phyloP scores from a whole-genome alignment of 2,113 vertebrate genomes.

The Pseudorectes ferrugineus region DNA sequence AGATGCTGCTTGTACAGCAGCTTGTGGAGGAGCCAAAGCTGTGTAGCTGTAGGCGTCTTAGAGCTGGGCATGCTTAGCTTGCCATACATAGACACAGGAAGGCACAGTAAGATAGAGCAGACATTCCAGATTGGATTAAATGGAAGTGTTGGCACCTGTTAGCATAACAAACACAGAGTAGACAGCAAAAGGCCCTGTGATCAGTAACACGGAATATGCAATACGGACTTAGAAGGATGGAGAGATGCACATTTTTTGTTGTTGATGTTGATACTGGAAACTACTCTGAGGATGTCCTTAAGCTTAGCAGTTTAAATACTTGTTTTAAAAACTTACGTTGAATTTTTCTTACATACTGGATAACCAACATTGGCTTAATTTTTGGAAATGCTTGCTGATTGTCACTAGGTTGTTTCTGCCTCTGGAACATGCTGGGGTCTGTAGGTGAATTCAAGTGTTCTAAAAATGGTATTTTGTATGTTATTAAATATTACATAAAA shows the following conservation, averaged over 20 bases:
- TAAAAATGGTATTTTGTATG: neutral
- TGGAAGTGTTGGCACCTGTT: constrained; percentile 27
- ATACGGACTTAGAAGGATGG: neutral
- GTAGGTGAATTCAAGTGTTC: neutral
- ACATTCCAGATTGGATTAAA: constrained; percentile 33
- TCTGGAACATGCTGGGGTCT: neutral
- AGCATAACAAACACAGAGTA: neutral
- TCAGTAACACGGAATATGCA: neutral
- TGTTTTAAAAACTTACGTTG: neutral
- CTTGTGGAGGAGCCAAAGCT: neutral
- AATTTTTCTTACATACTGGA: neutral
- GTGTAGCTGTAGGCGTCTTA: neutral
- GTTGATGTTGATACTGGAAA: neutral
- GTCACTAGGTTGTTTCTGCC: neutral
- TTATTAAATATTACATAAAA: neutral
- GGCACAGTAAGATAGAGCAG: neutral
- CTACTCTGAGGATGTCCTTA: neutral
- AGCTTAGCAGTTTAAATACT: neutral
- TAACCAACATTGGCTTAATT: neutral
- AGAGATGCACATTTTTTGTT: neutral
- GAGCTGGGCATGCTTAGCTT: neutral
- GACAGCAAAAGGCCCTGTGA: neutral
- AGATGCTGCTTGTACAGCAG: neutral
- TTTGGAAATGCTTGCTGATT: neutral
- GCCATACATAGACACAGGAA: neutral